Percentiles rank a stretch among this genome's conserved stretches.
Evolutionary conservation across 23 tunicate species (phyloP).

Genomic region (Ciona savignyi): DNA sequence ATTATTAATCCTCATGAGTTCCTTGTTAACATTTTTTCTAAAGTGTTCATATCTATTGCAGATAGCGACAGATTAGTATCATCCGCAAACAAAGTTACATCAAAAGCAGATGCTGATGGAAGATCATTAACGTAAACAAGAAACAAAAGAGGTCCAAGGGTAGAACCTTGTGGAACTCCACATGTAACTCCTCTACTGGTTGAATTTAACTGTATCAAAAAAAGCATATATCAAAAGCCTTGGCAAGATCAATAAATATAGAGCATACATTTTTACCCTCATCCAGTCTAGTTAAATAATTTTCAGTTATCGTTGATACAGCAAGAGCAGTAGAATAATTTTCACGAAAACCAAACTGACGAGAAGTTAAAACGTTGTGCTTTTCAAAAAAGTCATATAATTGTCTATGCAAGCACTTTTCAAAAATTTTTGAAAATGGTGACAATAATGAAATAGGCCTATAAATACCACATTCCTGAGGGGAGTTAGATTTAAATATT

Average conservation of each 20-base stretch:
- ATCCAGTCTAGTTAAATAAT: neutral
- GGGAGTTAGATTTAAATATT: too few relatives aligned
- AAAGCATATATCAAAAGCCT: constrained; percentile 4
- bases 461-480: too few relatives aligned
- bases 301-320: neutral
- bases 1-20: too few relatives aligned
- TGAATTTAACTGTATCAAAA: too few relatives aligned
- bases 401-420: neutral
- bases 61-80: neutral
- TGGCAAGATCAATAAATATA: neutral
- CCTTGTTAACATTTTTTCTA: too few relatives aligned
- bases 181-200: neutral
- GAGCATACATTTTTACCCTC: neutral
- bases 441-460: too few relatives aligned
- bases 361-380: neutral
- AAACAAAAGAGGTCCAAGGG: neutral
- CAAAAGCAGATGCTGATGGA: neutral
- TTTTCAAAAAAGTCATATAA: neutral
- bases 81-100: neutral
- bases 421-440: constrained; percentile 15
- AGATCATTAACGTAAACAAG: neutral
- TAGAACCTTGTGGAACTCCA: neutral
- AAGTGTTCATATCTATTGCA: neutral
- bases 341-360: constrained; percentile 2
- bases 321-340: neutral